Base-by-base conservation (phyloP, 2,888 invertebrate species). In the Euplagia quadripunctaria region DNA sequence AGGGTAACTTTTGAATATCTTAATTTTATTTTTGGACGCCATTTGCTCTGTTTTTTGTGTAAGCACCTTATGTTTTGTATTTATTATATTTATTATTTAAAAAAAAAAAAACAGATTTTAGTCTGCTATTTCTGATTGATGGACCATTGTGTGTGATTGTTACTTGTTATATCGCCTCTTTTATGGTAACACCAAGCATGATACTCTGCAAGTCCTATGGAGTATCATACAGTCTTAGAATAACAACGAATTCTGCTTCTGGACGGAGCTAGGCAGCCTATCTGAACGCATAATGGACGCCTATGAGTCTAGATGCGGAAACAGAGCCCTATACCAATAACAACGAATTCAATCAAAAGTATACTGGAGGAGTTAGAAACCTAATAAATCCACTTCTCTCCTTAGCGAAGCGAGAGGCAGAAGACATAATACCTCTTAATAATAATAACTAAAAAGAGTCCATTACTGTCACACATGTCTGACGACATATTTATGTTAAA, bases 21-120 rank as follows among this genome's bases (percentile, higher is more conserved):
- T 90, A 87, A 91, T 91, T 90, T 90, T 87, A 88, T 89, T 89
- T 89, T 87, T 79, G 86, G 83, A 84, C 86, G 85, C 85, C 84
- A 72, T 86, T 84, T 85, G 80, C 83, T 85, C 82, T 83, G 85
- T 88, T 87, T 85, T 83, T 84, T 46, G 82, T 83, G 72, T 85
- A 82, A 85, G 84, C 80, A 84, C 80, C 85, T 83, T 81, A 73
- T 72, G 78, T 72, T 79, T 84, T 86, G 79, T 82, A 78, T 78
- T 79, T 77, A 79, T 84, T 82, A n/a, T n/a, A n/a, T n/a, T n/a
- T n/a, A 46, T 84, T 79, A 75, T 76, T 79, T 76, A 68, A 49
- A 76, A 77, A 79, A 80, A 79, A 73, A 73, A 61, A 68, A 14
- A 4, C 42, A 58, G 67, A 70, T 73, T 83, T 85, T 85, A 79